A percentile compares a stretch with the other conserved stretches of the same genome.
These are phyloP conservation scores for Aphidius ervi DNA, from an alignment of 1,140 invertebrate species.

Conservation along the genomic window DNA sequence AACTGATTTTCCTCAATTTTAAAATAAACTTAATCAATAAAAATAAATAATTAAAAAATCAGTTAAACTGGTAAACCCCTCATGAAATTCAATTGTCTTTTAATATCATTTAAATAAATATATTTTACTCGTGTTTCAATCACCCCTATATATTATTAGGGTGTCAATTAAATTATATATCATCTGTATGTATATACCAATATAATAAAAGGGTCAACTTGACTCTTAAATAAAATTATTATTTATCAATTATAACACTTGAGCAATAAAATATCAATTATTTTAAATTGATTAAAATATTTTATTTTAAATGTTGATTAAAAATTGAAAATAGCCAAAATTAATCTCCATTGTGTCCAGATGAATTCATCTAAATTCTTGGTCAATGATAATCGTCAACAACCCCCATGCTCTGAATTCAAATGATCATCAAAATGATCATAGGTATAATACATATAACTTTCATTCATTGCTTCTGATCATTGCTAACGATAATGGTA, in stretches of 20 bases:
- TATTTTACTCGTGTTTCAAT: constrained; percentile 35
- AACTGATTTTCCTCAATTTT: too few relatives aligned
- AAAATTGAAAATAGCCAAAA: background rate
- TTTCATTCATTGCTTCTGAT: constrained; percentile 25
- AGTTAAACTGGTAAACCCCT: constrained; percentile 50
- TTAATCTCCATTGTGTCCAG: constrained; percentile 20
- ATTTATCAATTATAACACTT: too few relatives aligned
- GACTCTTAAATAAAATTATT: too few relatives aligned
- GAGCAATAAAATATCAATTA: too few relatives aligned
- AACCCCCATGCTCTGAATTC: constrained; percentile 30
- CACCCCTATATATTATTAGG: constrained; percentile 47
- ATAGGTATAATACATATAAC: too few relatives aligned
- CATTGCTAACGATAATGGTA: constrained; percentile 43
- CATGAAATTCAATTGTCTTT: constrained; percentile 53
- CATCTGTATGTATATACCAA: background rate
- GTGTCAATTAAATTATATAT: constrained; percentile 51
- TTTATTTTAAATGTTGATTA: background rate
- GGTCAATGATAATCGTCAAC: background rate
- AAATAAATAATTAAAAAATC: too few relatives aligned
- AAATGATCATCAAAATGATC: constrained; percentile 30
- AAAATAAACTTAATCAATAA: too few relatives aligned
- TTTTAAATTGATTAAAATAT: too few relatives aligned
- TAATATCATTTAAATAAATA: constrained; percentile 38
- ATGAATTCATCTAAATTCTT: constrained; percentile 23
- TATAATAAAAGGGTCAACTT: too few relatives aligned